A percentile compares a stretch with the other conserved stretches of the same genome.
These are phyloP conservation scores for Sakesphorus luctuosus DNA, from an alignment of 2,113 vertebrate genomes.

Conservation along the genomic window DNA sequence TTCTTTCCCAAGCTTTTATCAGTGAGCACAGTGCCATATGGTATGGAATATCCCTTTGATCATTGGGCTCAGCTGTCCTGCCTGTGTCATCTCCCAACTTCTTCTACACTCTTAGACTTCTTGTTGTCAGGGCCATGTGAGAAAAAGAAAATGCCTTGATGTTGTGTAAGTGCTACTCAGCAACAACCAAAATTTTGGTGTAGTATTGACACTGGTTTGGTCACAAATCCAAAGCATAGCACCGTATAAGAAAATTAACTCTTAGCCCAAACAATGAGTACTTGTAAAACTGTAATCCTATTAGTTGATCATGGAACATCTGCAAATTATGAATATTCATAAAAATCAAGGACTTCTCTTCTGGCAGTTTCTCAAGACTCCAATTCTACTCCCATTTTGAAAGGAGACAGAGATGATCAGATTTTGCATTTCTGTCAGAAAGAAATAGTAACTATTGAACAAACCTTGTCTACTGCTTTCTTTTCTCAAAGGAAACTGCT, in stretches of 20 bases:
- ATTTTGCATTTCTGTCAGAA: background rate
- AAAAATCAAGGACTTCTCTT: background rate
- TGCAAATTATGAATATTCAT: background rate
- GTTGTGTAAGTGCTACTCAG: background rate
- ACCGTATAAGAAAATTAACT: background rate
- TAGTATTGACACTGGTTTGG: background rate
- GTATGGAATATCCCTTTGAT: background rate
- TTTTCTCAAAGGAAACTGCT: background rate
- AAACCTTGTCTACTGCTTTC: background rate
- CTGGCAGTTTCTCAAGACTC: background rate
- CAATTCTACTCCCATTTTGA: background rate
- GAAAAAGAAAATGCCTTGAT: background rate
- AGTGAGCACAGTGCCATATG: background rate
- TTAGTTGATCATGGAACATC: background rate
- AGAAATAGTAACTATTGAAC: background rate
- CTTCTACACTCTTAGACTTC: background rate
- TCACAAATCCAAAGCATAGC: background rate
- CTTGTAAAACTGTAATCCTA: background rate
- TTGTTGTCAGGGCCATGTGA: rapidly evolving
- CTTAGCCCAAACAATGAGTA: background rate
- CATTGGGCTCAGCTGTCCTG: background rate
- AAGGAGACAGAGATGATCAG: background rate
- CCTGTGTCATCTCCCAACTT: background rate
- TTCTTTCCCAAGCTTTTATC: background rate
- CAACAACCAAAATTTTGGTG: background rate